Evolutionary conservation across 2,113 vertebrate species (phyloP), one percentile per base, ranked within the genome.

Genomic region (Tautogolabrus adspersus): DNA sequence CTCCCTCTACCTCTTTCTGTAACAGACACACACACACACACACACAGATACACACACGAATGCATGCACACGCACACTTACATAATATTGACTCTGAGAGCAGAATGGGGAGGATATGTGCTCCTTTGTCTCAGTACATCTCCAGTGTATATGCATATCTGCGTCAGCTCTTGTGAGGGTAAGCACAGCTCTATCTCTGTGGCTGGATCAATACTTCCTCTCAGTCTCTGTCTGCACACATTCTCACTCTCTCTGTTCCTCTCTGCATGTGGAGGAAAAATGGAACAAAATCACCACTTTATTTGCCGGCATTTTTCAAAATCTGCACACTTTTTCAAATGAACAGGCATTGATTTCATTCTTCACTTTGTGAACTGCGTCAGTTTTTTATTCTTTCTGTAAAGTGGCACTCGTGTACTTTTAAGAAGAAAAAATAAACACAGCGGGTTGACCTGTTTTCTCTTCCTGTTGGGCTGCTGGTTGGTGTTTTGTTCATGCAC

Each of bases 131-230:
- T 88, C 49, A 75, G 63, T 81, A 46, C 52, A 77, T 86, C 72
- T 78, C 69, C 44, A 44, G 49, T 74, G 65, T 63, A 46, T 73
- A 77, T 81, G 69, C 70, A 64, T 72, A 85, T 77, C 66, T 82
- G 59, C 56, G 6, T 83, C 79, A 87, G 72, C 81, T 38, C 49
- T 46, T 77, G 79, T 67, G 66, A 83, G 69, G 59, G 67, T 85
- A 87, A 90, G 88, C 57, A 74, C 79, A 74, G 44, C 75, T 88
- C 59, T 42, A 72, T 81, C 72, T 77, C 44, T 57, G 59, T 71
- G 66, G 72, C 65, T 9, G 34, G 78, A 88, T 89, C 83, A 82
- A 72, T 85, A 80, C 70, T 62, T 76, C 18, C 64, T 73, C 61
- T 72, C 19, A 58, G 61, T 85, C 40, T 51, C 70, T 42, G 26